Conservation (phyloP, 1,140 invertebrate species). For the Trinorchestia longiramus region DNA sequence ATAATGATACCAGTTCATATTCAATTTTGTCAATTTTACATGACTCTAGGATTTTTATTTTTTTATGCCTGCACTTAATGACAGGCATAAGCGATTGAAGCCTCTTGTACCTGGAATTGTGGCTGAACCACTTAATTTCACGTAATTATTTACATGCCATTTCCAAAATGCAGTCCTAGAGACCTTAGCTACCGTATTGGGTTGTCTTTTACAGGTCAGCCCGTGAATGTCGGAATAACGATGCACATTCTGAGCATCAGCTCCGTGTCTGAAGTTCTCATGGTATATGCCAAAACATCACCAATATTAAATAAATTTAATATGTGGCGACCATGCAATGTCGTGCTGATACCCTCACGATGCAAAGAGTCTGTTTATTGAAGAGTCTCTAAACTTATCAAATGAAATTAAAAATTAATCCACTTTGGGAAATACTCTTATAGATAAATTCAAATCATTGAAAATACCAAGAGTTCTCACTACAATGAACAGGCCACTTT, state of each 20-base stretch:
- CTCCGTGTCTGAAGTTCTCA: constrained; percentile 97
- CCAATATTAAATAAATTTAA: constrained; percentile 64
- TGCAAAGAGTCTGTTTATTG: constrained; percentile 58
- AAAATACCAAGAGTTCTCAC: background rate
- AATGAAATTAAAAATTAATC: background rate
- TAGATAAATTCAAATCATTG: background rate
- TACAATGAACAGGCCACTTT: constrained; percentile 39
- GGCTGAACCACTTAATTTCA: constrained; percentile 43
- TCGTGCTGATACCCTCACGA: constrained; percentile 60
- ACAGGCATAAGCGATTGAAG: constrained; percentile 40
- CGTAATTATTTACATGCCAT: background rate
- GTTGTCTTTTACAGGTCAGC: constrained; percentile 84
- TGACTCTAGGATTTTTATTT: background rate
- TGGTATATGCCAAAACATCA: constrained; percentile 80
- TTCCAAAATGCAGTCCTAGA: constrained; percentile 21
- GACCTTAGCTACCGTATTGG: constrained; percentile 58
- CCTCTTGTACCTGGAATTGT: constrained; percentile 22
- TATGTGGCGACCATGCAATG: constrained; percentile 66
- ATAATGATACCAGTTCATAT: background rate
- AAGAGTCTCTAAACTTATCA: constrained; percentile 57
- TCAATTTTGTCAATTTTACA: background rate
- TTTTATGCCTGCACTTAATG: background rate
- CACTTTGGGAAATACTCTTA: background rate
- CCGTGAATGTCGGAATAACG: constrained; percentile 95
- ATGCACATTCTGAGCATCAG: constrained; percentile 98